Base-by-base conservation (phyloP, 2,888 invertebrate genomes). In the Nycteola revayana region DNA sequence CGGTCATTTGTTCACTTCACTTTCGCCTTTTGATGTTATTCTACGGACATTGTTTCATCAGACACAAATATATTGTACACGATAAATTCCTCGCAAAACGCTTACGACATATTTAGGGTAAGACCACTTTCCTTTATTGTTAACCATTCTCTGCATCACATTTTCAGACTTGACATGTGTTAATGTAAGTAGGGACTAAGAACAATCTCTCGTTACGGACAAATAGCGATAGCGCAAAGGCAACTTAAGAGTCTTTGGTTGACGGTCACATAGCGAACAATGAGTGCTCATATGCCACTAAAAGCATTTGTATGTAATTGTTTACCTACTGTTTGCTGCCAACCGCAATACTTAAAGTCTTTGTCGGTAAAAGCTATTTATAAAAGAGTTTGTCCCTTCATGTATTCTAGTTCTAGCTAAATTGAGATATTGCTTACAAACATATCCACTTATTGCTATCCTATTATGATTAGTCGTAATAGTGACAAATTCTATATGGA, bases 1-100 rank as follows among this genome's bases (percentile, higher is more conserved):
- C 68, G 71, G 56, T 75, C 63, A 69, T 75, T 78, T 65, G 63
- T 79, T 75, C 67, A 75, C 63, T 75, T 81, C 81, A 86, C 84
- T 84, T 87, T 87, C 86, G 74, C 75, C 68, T 76, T n/a, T 74
- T 67, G 60, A 67, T 64, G 46, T 46, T 56, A 50, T 46, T 51
- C 25, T 44, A 45, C 43, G 39, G 54, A 51, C 45, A 58, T 67
- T 66, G 66, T 71, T 64, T 48, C 37, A 37, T 40, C 42, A 32
- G 17, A 21, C 48, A 28, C 25, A 46, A 62, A 71, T 55, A 64
- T 68, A 71, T 63, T 52, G 53, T 34, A 30, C 41, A 32, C 60
- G 45, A 66, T 65, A 49, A 61, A 64, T 65, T 52, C 32, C 40
- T 33, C 43, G 32, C 29, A 22, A 24, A 29, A 35, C 34, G 28